Percentiles rank a stretch among this genome's conserved stretches.
Evolutionary conservation across 2,797 vertebrate genomes (phyloP).

Genomic region (Astyanax mexicanus): DNA sequence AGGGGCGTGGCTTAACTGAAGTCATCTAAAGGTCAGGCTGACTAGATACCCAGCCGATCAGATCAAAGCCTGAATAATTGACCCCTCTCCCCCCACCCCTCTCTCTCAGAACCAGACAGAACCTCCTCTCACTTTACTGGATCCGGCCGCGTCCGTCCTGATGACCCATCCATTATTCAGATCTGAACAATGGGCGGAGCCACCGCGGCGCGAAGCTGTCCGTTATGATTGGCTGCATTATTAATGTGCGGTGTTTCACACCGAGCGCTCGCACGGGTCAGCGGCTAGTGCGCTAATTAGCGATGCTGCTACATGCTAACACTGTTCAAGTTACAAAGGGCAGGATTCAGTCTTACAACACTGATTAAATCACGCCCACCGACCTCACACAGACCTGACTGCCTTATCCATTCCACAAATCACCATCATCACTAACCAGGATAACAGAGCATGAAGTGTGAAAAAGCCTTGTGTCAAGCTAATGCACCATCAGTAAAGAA

Average conservation of each 20-base stretch:
- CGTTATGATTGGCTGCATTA: conserved; percentile 55
- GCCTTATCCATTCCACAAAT: too few relatives aligned
- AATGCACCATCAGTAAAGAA: too few relatives aligned
- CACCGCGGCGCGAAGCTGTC: conserved; percentile 22
- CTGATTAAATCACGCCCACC: too few relatives aligned
- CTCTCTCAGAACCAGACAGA: conserved; percentile 29
- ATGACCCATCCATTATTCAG: conserved; percentile 63
- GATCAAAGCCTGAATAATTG: conserved; percentile 78
- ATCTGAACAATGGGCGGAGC: background rate
- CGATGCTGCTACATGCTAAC: too few relatives aligned
- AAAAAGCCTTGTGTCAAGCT: too few relatives aligned
- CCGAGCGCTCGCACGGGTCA: conserved; percentile 17
- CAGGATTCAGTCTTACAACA: too few relatives aligned
- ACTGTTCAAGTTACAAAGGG: too few relatives aligned
- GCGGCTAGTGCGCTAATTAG: background rate
- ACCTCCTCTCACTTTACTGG: conserved; percentile 74
- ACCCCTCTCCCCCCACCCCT: too few relatives aligned
- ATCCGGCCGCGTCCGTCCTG: conserved; percentile 70
- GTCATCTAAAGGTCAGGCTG: background rate
- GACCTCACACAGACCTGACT: too few relatives aligned
- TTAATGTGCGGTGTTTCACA: conserved; percentile 46
- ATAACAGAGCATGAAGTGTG: too few relatives aligned
- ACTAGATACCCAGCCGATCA: too few relatives aligned
- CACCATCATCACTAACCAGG: too few relatives aligned
- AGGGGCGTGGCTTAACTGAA: background rate